phyloP scores from a whole-genome alignment of 2,888 invertebrate species.

The Drosophila antonietae region DNA sequence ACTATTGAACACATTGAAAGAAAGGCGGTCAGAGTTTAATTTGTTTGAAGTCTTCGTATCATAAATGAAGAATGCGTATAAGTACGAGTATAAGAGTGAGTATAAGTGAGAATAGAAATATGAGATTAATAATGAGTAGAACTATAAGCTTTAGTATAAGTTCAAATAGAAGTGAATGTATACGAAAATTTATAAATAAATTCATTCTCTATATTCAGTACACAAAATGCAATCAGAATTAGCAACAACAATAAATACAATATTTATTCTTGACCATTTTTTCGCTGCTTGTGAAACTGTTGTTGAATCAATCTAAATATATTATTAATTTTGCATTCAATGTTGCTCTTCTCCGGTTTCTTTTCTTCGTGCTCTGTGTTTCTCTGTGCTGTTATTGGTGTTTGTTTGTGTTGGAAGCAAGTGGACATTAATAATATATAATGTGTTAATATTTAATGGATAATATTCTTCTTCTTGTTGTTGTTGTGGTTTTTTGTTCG shows the following conservation, averaged over 20 bases:
- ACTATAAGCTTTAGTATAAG: background rate
- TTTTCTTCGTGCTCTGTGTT: too few species aligned
- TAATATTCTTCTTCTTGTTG: background rate
- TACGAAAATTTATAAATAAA: background rate
- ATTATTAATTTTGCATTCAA: background rate
- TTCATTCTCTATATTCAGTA: background rate
- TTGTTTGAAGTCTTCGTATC: background rate
- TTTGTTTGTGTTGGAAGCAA: background rate
- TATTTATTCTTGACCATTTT: slow-evolving; percentile 12
- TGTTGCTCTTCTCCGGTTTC: background rate
- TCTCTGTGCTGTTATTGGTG: slow-evolving; percentile 1
- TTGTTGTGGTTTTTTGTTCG: background rate
- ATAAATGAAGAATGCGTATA: background rate
- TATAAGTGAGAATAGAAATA: background rate
- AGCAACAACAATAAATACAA: slow-evolving; percentile 12
- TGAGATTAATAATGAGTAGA: background rate
- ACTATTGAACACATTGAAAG: background rate
- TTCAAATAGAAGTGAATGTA: background rate
- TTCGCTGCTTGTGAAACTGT: background rate
- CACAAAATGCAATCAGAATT: background rate
- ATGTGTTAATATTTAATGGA: background rate
- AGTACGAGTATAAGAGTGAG: background rate
- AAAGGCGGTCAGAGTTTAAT: slow-evolving; percentile 6
- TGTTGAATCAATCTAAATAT: background rate
- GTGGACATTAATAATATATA: slow-evolving; percentile 1